Conservation (phyloP, 2,888 invertebrate genomes). For the Cantharis flavilabris region DNA sequence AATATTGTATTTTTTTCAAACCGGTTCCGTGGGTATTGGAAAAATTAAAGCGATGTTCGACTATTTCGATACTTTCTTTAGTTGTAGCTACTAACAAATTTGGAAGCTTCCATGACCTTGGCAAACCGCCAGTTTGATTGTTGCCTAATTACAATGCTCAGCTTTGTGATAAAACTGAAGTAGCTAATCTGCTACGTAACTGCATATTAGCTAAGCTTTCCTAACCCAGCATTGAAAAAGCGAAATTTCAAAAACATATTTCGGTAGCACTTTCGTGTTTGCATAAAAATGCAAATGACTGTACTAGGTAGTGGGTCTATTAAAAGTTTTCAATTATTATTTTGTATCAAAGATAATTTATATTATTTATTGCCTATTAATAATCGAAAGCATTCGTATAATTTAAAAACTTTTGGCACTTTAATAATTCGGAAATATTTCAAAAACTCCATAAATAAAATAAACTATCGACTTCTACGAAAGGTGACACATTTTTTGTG, state of each 20-base stretch:
- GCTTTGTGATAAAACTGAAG: not conserved
- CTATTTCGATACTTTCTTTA: not conserved
- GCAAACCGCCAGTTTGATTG: not conserved
- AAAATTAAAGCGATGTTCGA: not conserved
- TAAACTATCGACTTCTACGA: conserved; percentile 27
- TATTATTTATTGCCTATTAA: not conserved
- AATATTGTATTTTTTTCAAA: not conserved
- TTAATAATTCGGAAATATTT: conserved; percentile 21
- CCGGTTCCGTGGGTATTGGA: not conserved
- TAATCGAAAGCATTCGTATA: conserved; percentile 3
- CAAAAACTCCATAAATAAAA: conserved; percentile 22
- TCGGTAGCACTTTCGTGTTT: not conserved
- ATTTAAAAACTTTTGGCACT: not conserved
- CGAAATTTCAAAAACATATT: not conserved
- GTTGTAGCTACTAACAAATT: not conserved
- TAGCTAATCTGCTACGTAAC: not conserved
- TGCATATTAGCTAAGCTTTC: not conserved
- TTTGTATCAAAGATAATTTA: not conserved
- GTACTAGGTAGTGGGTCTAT: not conserved
- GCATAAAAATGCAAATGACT: not conserved
- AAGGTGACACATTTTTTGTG: conserved; percentile 34
- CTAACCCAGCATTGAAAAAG: not conserved
- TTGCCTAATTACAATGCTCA: not conserved
- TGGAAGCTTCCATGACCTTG: not conserved
- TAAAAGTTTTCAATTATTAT: not conserved